These are phyloP conservation scores for Ictidomys tridecemlineatus DNA, from an alignment of 2,113 vertebrate genomes.

Conservation along the genomic window DNA sequence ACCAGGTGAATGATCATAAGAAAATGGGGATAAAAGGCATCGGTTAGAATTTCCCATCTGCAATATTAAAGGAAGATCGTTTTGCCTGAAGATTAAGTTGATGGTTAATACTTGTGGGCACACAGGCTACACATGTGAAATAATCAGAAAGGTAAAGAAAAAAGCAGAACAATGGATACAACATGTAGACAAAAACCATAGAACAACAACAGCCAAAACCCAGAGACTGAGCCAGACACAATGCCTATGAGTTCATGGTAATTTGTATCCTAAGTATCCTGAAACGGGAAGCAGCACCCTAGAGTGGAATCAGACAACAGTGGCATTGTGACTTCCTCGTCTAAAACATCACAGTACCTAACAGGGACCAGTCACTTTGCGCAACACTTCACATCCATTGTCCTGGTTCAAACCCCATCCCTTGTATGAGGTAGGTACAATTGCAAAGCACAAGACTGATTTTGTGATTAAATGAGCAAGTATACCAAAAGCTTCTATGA, in stretches of 20 bases:
- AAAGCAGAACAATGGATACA: not conserved
- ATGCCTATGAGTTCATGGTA: not conserved
- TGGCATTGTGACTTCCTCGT: not conserved
- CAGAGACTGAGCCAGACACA: not conserved
- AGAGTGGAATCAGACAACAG: not conserved
- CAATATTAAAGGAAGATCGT: not conserved
- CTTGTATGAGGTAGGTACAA: not conserved
- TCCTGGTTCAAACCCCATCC: not conserved
- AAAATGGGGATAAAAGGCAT: not conserved
- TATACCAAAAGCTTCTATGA: not conserved
- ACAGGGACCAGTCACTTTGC: not conserved
- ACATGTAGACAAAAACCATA: not conserved
- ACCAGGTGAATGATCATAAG: not conserved
- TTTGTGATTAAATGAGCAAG: slow-evolving; percentile 29
- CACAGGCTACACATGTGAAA: not conserved
- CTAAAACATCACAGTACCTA: not conserved
- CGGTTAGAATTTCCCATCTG: not conserved
- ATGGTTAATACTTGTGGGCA: not conserved
- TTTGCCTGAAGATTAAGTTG: not conserved
- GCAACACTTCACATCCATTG: not conserved
- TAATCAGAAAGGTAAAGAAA: not conserved
- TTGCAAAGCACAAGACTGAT: not conserved
- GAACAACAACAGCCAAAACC: not conserved
- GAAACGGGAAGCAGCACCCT: not conserved
- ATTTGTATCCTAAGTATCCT: not conserved